These are phyloP conservation scores for Stratiomys singularior DNA, from an alignment of 2,888 invertebrate species.

Conservation along the genomic window DNA sequence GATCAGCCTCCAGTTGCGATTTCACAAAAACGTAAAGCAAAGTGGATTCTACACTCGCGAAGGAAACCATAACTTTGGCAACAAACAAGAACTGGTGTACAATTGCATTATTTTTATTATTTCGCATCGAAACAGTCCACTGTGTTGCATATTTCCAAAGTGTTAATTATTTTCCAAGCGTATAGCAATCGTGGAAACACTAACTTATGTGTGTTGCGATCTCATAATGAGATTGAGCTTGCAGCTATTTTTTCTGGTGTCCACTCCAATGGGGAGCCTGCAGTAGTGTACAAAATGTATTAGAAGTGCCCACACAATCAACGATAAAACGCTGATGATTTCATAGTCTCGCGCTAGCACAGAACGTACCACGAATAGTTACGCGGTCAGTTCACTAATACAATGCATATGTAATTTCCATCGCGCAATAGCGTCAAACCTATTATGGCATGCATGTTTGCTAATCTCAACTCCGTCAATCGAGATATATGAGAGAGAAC, in stretches of 20 bases:
- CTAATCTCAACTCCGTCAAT: not conserved
- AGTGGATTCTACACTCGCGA: too few relatives aligned
- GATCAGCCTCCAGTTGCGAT: too few relatives aligned
- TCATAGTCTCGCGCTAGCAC: not conserved
- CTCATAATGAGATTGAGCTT: not conserved
- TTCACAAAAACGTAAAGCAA: too few relatives aligned
- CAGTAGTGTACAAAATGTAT: not conserved
- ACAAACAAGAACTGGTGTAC: not conserved
- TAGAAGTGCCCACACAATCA: slow-evolving; percentile 15
- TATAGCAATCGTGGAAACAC: not conserved
- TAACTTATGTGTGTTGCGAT: not conserved
- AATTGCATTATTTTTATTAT: not conserved
- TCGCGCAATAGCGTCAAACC: not conserved
- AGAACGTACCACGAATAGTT: not conserved
- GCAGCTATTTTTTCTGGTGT: not conserved
- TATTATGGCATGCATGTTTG: not conserved
- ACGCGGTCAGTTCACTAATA: slow-evolving; percentile 19
- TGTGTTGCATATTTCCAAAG: not conserved
- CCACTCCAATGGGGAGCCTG: not conserved
- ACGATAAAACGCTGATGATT: slow-evolving; percentile 26
- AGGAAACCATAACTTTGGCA: not conserved
- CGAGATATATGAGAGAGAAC: not conserved
- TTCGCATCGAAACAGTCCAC: too few relatives aligned
- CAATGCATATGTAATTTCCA: not conserved
- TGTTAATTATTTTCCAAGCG: slow-evolving; percentile 4